Conservation (phyloP, 2,888 invertebrate species). For the Platycnemis pennipes region DNA sequence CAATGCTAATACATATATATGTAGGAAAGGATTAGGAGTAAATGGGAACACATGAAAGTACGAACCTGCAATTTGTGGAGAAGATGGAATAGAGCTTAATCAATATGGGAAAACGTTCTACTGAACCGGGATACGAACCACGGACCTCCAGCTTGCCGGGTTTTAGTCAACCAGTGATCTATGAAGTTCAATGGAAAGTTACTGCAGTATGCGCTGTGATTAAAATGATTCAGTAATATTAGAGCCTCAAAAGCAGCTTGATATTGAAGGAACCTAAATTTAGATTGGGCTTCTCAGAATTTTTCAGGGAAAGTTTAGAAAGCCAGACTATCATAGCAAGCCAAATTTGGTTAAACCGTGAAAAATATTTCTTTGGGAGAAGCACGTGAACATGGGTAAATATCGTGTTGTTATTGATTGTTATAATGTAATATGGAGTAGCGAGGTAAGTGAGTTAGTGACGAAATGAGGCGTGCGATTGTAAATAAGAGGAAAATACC, state of each 20-base stretch:
- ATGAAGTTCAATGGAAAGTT: no score
- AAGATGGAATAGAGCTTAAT: no score
- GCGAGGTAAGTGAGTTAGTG: neutral
- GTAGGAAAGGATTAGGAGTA: no score
- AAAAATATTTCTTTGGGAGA: neutral
- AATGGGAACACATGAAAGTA: no score
- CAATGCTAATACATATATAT: no score
- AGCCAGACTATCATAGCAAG: neutral
- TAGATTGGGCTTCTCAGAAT: neutral
- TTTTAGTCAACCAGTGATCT: no score
- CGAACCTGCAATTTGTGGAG: no score
- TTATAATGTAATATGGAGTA: neutral
- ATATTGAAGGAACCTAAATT: no score
- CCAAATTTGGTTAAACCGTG: neutral
- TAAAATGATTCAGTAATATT: neutral
- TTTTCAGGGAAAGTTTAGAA: neutral
- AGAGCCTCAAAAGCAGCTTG: neutral
- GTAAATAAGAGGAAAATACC: neutral
- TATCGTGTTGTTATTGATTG: neutral
- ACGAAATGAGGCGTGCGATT: neutral
- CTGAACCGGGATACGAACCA: no score
- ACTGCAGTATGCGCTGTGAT: no score
- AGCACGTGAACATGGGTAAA: neutral
- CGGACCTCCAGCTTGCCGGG: no score
- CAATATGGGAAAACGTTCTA: no score